Evolutionary conservation across 2,113 vertebrate species (phyloP).

Genomic region (Ia io): DNA sequence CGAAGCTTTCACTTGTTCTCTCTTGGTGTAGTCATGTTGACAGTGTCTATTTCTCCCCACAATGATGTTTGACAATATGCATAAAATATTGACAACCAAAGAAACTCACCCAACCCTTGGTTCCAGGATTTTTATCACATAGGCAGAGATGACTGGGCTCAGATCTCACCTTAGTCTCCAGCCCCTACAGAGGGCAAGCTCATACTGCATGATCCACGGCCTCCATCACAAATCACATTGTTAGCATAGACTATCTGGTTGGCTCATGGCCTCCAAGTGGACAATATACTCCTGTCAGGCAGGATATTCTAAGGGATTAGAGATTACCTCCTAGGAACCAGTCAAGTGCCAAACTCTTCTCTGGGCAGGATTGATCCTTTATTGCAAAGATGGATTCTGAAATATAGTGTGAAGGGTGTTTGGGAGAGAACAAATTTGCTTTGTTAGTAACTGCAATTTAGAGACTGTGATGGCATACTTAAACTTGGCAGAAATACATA

Average conservation of each 20-base stretch:
- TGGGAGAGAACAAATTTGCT: background rate
- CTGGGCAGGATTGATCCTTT: background rate
- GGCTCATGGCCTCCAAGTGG: background rate
- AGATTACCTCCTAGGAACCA: background rate
- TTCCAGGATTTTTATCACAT: background rate
- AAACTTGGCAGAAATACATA: background rate
- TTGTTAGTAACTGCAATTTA: background rate
- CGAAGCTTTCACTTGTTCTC: background rate
- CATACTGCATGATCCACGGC: background rate
- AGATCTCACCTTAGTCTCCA: background rate
- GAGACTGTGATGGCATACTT: background rate
- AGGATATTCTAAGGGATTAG: background rate
- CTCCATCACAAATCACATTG: background rate
- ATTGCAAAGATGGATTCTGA: background rate
- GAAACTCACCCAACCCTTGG: background rate
- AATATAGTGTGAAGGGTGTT: background rate
- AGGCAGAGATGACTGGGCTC: background rate
- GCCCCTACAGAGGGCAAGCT: background rate
- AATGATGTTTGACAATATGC: background rate
- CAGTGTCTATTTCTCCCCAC: background rate
- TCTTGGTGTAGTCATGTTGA: background rate
- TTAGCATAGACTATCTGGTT: background rate
- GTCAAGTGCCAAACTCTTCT: background rate
- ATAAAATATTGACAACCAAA: background rate
- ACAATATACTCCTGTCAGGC: background rate